These are phyloP conservation scores for Apodemia mormo DNA, from an alignment of 2,888 invertebrate genomes.

Conservation along the genomic window DNA sequence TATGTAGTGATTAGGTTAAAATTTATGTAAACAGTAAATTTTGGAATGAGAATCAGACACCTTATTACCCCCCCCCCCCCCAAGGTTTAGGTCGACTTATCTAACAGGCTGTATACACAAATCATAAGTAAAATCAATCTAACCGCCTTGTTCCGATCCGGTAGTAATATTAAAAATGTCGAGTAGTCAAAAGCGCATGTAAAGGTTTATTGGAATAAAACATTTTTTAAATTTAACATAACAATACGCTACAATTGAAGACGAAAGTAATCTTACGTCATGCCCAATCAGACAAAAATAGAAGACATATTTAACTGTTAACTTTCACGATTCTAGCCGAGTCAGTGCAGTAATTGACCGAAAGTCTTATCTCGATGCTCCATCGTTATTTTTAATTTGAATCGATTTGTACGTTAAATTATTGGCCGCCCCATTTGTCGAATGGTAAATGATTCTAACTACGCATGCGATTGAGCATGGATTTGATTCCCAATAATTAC, in stretches of 20 bases:
- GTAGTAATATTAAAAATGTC: too few species aligned
- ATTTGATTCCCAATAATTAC: too few species aligned
- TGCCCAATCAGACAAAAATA: constrained; percentile 8
- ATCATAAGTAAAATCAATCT: constrained; percentile 1
- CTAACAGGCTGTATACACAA: neutral
- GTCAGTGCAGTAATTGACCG: neutral
- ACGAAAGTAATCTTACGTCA: constrained; percentile 16
- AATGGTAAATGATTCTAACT: neutral
- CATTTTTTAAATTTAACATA: neutral
- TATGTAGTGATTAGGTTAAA: too few species aligned
- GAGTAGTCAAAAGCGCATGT: too few species aligned
- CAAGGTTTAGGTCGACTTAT: too few species aligned
- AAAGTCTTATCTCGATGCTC: neutral
- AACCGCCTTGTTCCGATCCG: too few species aligned
- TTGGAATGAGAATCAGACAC: too few species aligned
- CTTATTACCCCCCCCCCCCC: too few species aligned
- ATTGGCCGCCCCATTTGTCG: neutral
- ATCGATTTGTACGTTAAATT: neutral
- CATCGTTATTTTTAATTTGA: neutral
- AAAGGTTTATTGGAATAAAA: too few species aligned
- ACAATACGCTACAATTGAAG: neutral
- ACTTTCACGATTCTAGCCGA: constrained; percentile 8
- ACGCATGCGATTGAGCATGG: too few species aligned
- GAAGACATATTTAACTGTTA: constrained; percentile 2
- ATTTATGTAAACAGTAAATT: too few species aligned